Base-by-base conservation (phyloP, 2,113 vertebrate species). In the Zosterops lateralis region DNA sequence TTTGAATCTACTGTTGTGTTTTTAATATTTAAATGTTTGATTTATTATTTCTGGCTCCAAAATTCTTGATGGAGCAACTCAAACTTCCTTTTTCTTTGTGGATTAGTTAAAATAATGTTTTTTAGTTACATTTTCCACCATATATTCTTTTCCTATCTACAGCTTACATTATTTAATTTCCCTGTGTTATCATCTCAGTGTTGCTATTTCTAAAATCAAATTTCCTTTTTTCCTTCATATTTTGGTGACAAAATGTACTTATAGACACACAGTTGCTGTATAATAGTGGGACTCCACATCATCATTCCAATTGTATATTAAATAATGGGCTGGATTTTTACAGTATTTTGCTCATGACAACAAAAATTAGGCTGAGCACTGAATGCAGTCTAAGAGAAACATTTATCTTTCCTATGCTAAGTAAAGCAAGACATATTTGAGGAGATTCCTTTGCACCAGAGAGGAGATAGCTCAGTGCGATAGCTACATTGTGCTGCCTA, bases 341-440 rank as follows among this genome's bases (percentile, higher is more conserved):
- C 20, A 71, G 57, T 54, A 50, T 81, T 92, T 79, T 81, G 34
- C 65, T 91, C 45, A 4, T 17, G 71, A 74, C 51, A 73, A 90
- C 80, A 92, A 78, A 74, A 71, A 56, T 78, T 40, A 84, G 51
- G 47, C 62, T 74, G 66, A 77, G 60, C 38, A 22, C 40, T 74
- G 77, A 66, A 61, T 66, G 50, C 38, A 58, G 74, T 32, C 66
- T 87, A 53, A 81, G 22, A 72, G 50, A 89, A 93, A 87, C 45
- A 95, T 78, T 84, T 76, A 42, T 78, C 87, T 93, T 80, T 88
- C 60, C 34, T 80, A 77, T 71, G n/a, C 60, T 83, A 86, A 88
- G 47, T 85, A 93, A 87, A 93, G 87, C 50, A 51, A 80, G 84
- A 67, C 8, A 5, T 53, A 66, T 84, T 88, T 74, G 70, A 89